A percentile compares a stretch with the other conserved stretches of the same genome.
Conservation (phyloP, 2,113 vertebrate genomes). For the Daubentonia madagascariensis region DNA sequence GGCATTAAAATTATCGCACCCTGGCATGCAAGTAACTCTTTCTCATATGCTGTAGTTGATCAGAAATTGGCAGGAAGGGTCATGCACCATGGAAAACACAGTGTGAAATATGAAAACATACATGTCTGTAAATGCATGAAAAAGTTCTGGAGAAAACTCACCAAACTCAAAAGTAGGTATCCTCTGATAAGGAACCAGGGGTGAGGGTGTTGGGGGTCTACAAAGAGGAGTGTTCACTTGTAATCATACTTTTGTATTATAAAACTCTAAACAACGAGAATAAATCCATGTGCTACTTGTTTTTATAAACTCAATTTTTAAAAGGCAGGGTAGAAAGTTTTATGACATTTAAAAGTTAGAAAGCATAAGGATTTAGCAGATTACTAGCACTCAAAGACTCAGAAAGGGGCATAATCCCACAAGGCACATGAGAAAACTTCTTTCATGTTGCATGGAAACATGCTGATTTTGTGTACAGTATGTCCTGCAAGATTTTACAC, state of each 20-base stretch:
- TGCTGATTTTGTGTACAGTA: not conserved
- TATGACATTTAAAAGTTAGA: slow-evolving; percentile 7
- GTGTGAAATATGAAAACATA: not conserved
- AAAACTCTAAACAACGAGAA: not conserved
- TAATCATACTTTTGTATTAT: not conserved
- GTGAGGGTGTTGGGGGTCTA: not conserved
- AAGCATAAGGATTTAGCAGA: not conserved
- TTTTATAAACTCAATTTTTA: not conserved
- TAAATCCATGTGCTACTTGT: not conserved
- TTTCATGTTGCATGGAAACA: not conserved
- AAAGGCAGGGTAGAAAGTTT: not conserved
- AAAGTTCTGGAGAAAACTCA: slow-evolving; percentile 21
- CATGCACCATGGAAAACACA: not conserved
- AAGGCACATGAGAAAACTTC: not conserved
- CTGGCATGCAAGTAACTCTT: not conserved
- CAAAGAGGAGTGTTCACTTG: not conserved
- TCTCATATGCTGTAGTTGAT: not conserved
- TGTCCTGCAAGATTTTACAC: not conserved
- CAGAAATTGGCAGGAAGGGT: not conserved
- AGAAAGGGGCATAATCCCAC: not conserved
- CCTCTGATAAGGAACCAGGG: not conserved
- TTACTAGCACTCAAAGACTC: not conserved
- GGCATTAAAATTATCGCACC: not conserved
- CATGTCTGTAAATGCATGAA: not conserved
- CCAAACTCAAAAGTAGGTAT: not conserved